Conservation (phyloP, 2,888 invertebrate genomes). For the Xylota segnis region DNA sequence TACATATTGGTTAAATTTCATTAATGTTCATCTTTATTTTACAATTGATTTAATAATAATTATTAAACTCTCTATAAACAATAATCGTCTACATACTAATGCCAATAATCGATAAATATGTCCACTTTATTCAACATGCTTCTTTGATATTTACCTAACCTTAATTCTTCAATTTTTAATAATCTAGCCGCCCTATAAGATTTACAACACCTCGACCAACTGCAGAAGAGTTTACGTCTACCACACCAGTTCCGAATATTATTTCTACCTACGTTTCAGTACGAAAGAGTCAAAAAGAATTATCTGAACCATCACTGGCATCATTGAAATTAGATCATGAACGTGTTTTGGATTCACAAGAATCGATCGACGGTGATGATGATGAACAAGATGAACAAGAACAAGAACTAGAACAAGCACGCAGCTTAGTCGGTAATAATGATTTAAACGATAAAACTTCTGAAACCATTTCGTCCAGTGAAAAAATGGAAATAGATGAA, state of each 20-base stretch:
- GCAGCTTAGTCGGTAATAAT: slow-evolving; percentile 77
- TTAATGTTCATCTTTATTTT: too few relatives aligned
- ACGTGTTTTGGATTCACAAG: slow-evolving; percentile 78
- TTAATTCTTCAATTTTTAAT: slow-evolving; percentile 41
- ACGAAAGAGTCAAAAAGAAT: slow-evolving; percentile 78
- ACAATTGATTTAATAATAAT: too few relatives aligned
- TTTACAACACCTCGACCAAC: slow-evolving; percentile 81
- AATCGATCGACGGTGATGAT: slow-evolving; percentile 50
- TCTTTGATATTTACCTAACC: slow-evolving; percentile 49
- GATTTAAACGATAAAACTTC: slow-evolving; percentile 75
- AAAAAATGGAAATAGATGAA: slow-evolving; percentile 60
- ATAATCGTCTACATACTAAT: slow-evolving; percentile 1
- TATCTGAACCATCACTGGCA: slow-evolving; percentile 81
- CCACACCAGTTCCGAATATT: slow-evolving; percentile 81
- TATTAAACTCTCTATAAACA: neutral
- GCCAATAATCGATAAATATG: neutral
- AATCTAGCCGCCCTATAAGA: slow-evolving; percentile 83
- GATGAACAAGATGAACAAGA: too few relatives aligned
- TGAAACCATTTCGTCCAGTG: slow-evolving; percentile 48
- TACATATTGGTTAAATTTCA: too few relatives aligned
- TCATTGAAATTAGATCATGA: slow-evolving; percentile 82
- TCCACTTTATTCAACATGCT: neutral
- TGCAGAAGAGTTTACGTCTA: slow-evolving; percentile 78
- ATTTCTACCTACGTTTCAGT: slow-evolving; percentile 81
- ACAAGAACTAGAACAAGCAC: slow-evolving; percentile 76